Evolutionary conservation across 2,888 invertebrate genomes (phyloP).

Genomic region (Mantis religiosa): DNA sequence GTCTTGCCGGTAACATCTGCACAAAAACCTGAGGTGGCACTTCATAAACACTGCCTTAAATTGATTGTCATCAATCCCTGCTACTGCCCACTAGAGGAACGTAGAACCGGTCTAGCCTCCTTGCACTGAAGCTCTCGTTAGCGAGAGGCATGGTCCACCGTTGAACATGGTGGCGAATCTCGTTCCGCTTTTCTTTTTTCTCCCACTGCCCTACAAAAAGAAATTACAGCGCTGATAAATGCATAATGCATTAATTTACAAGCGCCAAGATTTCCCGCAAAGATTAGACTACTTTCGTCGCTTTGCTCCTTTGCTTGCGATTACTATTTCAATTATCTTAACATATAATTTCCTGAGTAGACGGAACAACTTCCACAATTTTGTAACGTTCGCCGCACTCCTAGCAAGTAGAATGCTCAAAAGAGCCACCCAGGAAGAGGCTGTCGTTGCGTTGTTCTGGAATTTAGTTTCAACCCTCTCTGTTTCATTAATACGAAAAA

Average conservation of each 20-base stretch:
- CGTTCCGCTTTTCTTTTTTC: neutral
- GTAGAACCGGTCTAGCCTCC: neutral
- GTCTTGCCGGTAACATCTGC: neutral
- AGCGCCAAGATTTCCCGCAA: neutral
- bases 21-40: neutral
- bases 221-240: neutral
- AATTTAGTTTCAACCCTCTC: neutral
- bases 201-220: neutral
- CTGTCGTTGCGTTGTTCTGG: neutral
- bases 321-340: neutral
- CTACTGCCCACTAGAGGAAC: neutral
- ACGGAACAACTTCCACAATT: neutral
- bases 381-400: neutral
- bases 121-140: neutral
- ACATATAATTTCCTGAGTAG: neutral
- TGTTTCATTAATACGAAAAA: neutral
- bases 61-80: neutral
- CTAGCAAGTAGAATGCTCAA: neutral
- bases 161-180: neutral
- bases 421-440: neutral
- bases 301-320: neutral
- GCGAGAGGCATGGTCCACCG: neutral
- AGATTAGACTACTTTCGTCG: neutral
- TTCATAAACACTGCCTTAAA: neutral
- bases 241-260: neutral